phyloP scores from a whole-genome alignment of 2,888 invertebrate species.

The Chaetogeoica ovagalla region DNA sequence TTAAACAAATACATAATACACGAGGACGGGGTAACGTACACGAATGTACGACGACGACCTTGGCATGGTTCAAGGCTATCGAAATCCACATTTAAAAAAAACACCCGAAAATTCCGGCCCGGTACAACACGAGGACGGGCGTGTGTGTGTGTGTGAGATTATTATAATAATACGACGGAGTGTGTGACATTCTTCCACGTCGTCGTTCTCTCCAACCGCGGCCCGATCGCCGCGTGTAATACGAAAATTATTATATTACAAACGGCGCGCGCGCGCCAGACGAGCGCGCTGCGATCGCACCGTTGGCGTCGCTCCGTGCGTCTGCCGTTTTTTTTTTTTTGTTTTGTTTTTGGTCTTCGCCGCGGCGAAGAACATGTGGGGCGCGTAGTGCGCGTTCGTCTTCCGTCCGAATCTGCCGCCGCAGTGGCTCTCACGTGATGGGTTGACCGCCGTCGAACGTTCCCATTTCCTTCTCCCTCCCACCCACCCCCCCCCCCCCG shows the following conservation, averaged over 20 bases:
- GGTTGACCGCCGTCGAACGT: too few species aligned
- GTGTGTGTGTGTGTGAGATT: too few species aligned
- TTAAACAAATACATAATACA: too few species aligned
- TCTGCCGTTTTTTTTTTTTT: too few species aligned
- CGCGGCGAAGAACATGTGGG: background rate
- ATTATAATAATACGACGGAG: too few species aligned
- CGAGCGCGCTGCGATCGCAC: constrained; percentile 42
- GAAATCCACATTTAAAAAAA: constrained; percentile 31
- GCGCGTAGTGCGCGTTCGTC: constrained; percentile 5
- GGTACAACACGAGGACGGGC: background rate
- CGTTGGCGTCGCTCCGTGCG: too few species aligned
- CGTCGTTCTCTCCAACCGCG: background rate
- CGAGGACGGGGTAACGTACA: too few species aligned
- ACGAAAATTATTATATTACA: constrained; percentile 13
- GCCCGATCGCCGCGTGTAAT: constrained; percentile 33
- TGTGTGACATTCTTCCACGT: constrained; percentile 51
- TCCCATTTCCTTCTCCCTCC: too few species aligned
- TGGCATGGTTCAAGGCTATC: constrained; percentile 38
- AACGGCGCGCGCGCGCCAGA: constrained; percentile 13
- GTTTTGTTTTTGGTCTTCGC: background rate
- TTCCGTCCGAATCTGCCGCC: too few species aligned
- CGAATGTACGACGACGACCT: too few species aligned
- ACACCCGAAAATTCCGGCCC: constrained; percentile 20
- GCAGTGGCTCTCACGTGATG: too few species aligned
- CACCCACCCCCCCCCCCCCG: too few species aligned